These are phyloP conservation scores for Corbicula japonica DNA, from an alignment of 2,888 invertebrate genomes.

Conservation along the genomic window DNA sequence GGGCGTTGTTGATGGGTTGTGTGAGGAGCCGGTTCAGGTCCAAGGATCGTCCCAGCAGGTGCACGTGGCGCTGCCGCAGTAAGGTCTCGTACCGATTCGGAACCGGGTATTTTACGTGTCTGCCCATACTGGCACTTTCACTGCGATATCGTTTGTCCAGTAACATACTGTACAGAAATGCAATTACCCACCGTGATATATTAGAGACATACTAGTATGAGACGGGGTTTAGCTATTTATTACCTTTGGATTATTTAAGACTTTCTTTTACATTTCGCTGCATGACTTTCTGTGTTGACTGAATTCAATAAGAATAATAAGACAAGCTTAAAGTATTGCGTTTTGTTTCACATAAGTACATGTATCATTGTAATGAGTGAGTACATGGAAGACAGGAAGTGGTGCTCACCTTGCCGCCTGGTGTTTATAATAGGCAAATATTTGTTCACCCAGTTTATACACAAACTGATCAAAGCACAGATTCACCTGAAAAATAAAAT, in stretches of 20 bases:
- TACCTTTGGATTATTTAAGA: too few relatives aligned
- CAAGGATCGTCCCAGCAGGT: slow-evolving; percentile 96
- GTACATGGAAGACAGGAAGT: background rate
- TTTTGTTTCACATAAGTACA: background rate
- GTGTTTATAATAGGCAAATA: slow-evolving; percentile 99
- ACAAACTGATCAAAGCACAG: slow-evolving; percentile 99
- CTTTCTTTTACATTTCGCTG: too few relatives aligned
- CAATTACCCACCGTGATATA: background rate
- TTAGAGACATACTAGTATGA: background rate
- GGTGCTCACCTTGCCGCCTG: slow-evolving; percentile 92
- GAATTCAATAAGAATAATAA: background rate
- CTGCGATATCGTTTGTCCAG: slow-evolving; percentile 98
- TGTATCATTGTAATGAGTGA: background rate
- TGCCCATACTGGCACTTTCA: slow-evolving; percentile 96
- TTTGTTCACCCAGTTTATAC: slow-evolving; percentile 98
- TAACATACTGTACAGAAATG: slow-evolving; percentile 91
- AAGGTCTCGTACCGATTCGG: slow-evolving; percentile 98
- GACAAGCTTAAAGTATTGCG: background rate
- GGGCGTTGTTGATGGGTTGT: slow-evolving; percentile 97
- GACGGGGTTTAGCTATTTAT: background rate
- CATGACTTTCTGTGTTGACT: too few relatives aligned
- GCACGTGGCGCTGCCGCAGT: slow-evolving; percentile 97
- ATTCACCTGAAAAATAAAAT: slow-evolving; percentile 90
- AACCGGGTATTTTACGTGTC: slow-evolving; percentile 89
- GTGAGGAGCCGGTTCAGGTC: slow-evolving; percentile 97